Percentiles rank a stretch among this genome's conserved stretches.
Conservation (phyloP, 2,797 vertebrate species). For the Chrysocyon brachyurus region DNA sequence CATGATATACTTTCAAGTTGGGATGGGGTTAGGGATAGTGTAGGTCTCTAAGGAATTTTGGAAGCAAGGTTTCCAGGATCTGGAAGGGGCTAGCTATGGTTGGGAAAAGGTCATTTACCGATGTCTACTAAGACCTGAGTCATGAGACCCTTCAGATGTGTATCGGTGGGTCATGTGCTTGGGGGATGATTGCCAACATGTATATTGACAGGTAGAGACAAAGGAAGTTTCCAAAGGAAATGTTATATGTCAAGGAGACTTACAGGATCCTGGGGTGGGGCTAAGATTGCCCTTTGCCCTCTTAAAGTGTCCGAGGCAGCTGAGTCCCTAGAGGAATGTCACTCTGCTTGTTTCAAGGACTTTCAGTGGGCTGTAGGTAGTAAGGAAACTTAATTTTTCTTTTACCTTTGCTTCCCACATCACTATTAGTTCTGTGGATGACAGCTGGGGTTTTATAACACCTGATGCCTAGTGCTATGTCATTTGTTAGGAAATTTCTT, state of each 20-base stretch:
- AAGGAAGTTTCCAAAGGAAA: neutral
- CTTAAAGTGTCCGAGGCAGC: neutral
- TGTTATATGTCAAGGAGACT: neutral
- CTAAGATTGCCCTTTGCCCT: neutral
- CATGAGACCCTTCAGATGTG: neutral
- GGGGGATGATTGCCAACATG: neutral
- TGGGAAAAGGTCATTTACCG: neutral
- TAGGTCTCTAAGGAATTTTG: neutral
- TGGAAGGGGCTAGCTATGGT: neutral
- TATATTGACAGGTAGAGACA: neutral
- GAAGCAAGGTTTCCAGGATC: neutral
- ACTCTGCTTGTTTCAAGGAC: neutral
- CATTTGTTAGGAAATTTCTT: constrained; percentile 60
- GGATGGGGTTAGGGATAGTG: neutral
- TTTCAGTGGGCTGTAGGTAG: neutral
- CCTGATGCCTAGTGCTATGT: neutral
- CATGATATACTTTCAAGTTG: neutral
- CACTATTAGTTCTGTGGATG: neutral
- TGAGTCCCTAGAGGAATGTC: neutral
- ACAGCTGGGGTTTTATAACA: constrained; percentile 68
- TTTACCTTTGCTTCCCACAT: neutral
- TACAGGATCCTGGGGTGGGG: neutral
- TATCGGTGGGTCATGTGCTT: neutral
- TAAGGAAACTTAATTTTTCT: neutral
- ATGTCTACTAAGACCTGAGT: neutral